A percentile compares a stretch with the other conserved stretches of the same genome.
Conservation (phyloP, 2,797 vertebrate species). For the Chaetophractus vellerosus region DNA sequence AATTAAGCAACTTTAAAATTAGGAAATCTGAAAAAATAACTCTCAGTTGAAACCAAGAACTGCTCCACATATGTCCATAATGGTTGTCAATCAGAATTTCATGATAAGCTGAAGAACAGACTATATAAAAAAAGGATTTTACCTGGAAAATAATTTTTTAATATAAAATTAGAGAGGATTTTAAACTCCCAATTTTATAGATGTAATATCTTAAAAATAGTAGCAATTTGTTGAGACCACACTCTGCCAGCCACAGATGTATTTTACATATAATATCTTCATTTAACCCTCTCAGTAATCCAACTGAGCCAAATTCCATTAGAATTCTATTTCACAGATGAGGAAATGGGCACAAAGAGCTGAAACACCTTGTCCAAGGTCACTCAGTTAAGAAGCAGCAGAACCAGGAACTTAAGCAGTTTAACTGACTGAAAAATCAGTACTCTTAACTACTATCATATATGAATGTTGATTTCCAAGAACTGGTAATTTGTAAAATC, state of each 20-base stretch:
- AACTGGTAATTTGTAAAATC: too few relatives aligned
- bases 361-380: not conserved
- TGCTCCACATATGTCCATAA: not conserved
- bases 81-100: not conserved
- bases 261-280: not conserved
- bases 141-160: not conserved
- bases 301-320: not conserved
- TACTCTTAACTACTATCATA: not conserved
- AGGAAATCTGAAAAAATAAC: slow-evolving; percentile 32
- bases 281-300: not conserved
- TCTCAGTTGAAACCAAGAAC: not conserved
- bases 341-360: not conserved
- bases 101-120: not conserved
- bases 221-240: not conserved
- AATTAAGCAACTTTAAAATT: slow-evolving; percentile 5
- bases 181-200: not conserved
- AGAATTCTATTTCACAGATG: slow-evolving; percentile 5
- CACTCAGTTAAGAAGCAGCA: not conserved
- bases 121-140: not conserved
- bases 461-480: not conserved
- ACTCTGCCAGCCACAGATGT: not conserved
- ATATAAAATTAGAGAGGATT: slow-evolving; percentile 5
- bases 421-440: not conserved
- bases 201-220: slow-evolving; percentile 1
- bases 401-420: not conserved